phyloP scores from a whole-genome alignment of 2,888 invertebrate genomes.

The Caenorhabditis becei region DNA sequence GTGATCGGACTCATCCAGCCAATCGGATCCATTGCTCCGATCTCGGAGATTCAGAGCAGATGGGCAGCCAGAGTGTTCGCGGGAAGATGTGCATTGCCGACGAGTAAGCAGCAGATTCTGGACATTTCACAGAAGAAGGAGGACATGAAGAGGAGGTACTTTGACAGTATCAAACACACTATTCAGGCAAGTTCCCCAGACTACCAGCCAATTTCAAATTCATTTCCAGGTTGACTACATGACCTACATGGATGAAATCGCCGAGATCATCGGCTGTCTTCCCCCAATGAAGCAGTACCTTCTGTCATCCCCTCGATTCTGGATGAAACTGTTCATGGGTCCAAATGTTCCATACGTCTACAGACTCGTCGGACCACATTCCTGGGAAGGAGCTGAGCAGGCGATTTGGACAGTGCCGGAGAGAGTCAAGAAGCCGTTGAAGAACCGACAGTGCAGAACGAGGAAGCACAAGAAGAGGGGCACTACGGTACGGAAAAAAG shows the following conservation, averaged over 20 bases:
- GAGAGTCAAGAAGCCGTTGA: slow-evolving; percentile 77
- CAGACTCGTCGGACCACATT: slow-evolving; percentile 75
- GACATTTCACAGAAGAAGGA: slow-evolving; percentile 73
- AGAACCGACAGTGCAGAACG: slow-evolving; percentile 76
- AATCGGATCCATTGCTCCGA: slow-evolving; percentile 83
- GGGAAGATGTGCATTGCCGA: slow-evolving; percentile 68
- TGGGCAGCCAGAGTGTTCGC: slow-evolving; percentile 78
- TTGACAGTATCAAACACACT: slow-evolving; percentile 78
- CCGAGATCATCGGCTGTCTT: slow-evolving; percentile 75
- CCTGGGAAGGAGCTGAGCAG: slow-evolving; percentile 74
- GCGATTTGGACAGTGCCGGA: slow-evolving; percentile 72
- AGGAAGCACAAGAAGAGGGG: slow-evolving; percentile 77
- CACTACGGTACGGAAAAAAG: slow-evolving; percentile 61
- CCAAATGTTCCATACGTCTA: slow-evolving; percentile 80
- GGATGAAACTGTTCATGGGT: slow-evolving; percentile 75
- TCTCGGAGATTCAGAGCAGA: slow-evolving; percentile 82
- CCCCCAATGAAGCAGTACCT: slow-evolving; percentile 74
- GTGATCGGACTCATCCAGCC: slow-evolving; percentile 83
- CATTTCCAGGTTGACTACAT: slow-evolving; percentile 72
- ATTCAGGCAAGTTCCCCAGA: slow-evolving; percentile 63
- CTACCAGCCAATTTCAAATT: not conserved
- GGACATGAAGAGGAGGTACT: slow-evolving; percentile 77
- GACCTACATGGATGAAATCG: slow-evolving; percentile 80
- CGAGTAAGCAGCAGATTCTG: slow-evolving; percentile 54
- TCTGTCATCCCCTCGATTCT: slow-evolving; percentile 72